Conservation (phyloP, 2,888 invertebrate species). For the Cheilosia urbana region DNA sequence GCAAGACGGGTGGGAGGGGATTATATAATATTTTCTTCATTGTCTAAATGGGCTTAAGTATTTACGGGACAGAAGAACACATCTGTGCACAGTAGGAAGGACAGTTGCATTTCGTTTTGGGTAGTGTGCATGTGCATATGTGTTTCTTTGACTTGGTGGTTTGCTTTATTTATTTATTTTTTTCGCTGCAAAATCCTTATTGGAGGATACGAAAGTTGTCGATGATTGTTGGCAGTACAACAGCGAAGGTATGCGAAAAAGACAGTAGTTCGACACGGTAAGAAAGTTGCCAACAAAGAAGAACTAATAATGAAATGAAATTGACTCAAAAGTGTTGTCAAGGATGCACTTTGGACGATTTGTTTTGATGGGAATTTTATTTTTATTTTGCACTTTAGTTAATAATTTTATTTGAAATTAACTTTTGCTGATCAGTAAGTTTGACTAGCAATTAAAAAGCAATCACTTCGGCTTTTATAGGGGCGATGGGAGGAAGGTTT, state of each 20-base stretch:
- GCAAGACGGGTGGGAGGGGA: background rate
- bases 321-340: slow-evolving; percentile 40
- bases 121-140: background rate
- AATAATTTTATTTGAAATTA: too few relatives aligned
- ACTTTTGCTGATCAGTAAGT: too few relatives aligned
- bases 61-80: slow-evolving; percentile 37
- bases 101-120: slow-evolving; percentile 21
- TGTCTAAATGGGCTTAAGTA: slow-evolving; percentile 68
- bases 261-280: background rate
- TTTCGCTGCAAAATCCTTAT: slow-evolving; percentile 20
- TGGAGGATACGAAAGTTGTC: background rate
- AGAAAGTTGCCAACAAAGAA: slow-evolving; percentile 19
- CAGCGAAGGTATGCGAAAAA: background rate
- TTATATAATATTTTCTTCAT: slow-evolving; percentile 59
- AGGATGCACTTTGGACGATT: slow-evolving; percentile 32
- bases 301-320: slow-evolving; percentile 25
- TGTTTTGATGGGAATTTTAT: background rate
- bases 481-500: too few relatives aligned
- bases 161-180: background rate
- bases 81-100: background rate
- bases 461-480: too few relatives aligned
- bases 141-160: background rate
- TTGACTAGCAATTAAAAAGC: too few relatives aligned
- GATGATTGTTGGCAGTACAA: background rate
- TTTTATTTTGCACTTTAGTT: background rate